These are phyloP conservation scores for Theristus sp. DNA, from an alignment of 2,888 invertebrate genomes.

Conservation along the genomic window DNA sequence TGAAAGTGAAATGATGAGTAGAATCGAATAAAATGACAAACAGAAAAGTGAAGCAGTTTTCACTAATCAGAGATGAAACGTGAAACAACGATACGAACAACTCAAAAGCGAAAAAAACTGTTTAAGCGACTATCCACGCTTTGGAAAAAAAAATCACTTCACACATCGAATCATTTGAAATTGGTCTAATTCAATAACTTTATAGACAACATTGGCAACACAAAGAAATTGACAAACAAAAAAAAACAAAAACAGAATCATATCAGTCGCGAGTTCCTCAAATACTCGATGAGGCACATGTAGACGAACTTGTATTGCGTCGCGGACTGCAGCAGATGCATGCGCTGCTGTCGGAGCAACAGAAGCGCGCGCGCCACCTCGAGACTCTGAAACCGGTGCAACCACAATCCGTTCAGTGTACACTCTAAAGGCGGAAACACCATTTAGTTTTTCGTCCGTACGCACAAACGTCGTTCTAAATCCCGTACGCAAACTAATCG, in stretches of 20 bases:
- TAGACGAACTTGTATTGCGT: conserved; percentile 76
- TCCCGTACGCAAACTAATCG: no score
- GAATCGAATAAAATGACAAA: no score
- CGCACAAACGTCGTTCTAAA: no score
- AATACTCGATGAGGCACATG: conserved; percentile 58
- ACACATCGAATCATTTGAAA: no score
- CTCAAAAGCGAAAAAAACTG: no score
- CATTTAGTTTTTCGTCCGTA: no score
- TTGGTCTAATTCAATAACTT: background rate
- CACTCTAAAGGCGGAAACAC: background rate
- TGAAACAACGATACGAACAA: no score
- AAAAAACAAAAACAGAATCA: conserved; percentile 25
- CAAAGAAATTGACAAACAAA: background rate
- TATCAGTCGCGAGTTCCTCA: conserved; percentile 68
- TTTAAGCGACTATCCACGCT: no score
- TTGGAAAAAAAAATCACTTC: no score
- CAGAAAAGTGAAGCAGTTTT: no score
- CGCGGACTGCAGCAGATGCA: conserved; percentile 65
- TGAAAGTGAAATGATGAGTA: no score
- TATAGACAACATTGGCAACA: background rate
- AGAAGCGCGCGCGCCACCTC: conserved; percentile 63
- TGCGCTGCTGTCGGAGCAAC: conserved; percentile 64
- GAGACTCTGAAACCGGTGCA: conserved; percentile 31
- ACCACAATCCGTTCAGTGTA: background rate
- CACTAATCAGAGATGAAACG: no score